Evolutionary conservation across 2,888 invertebrate genomes (phyloP), one percentile per base, ranked within the genome.

Genomic region (Choreutis nemorana): DNA sequence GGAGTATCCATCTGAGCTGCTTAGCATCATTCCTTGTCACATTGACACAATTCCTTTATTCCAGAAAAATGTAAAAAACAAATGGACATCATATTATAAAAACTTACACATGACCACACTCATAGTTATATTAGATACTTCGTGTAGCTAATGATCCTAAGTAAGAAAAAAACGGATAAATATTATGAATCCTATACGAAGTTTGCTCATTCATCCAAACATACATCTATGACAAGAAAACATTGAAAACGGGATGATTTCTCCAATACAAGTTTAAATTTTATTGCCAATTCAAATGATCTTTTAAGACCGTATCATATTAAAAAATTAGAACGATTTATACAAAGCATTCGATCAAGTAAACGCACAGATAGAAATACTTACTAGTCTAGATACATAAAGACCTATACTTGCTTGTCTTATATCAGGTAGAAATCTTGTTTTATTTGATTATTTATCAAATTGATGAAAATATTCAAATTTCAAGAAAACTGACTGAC

Each of bases 31-130:
- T 42, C 45, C 46, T 33, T 36, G 43, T 41, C 47, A 45, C 23
- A 26, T 25, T 22, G 9, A 23, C 14, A 23, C 11, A 8, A 24
- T 29, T 49, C 48, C 62, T 64, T 44, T 64, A 68, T 73, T 75
- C 53, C 75, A 70, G 67, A 52, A 58, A 66, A 71, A 75, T 77
- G 78, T 73, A 77, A 75, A 55, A 67, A 75, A 75, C 67, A 50
- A 47, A 48, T 43, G 59, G 73, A 68, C 71, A 73, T 71, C 67
- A 68, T 50, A 37, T 44, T 54, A 56, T 44, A 53, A 62, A 55
- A 65, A 61, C 44, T 42, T 44, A 66, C 44, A 57, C 59, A 66
- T 57, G 59, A 71, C 59, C 64, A 67, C 70, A 72, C 70, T 55
- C 60, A 63, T 48, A 50, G 35, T 46, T 46, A 52, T 47, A 44